phyloP scores from a whole-genome alignment of 2,113 vertebrate genomes.

The Lethenteron camtschaticum region DNA sequence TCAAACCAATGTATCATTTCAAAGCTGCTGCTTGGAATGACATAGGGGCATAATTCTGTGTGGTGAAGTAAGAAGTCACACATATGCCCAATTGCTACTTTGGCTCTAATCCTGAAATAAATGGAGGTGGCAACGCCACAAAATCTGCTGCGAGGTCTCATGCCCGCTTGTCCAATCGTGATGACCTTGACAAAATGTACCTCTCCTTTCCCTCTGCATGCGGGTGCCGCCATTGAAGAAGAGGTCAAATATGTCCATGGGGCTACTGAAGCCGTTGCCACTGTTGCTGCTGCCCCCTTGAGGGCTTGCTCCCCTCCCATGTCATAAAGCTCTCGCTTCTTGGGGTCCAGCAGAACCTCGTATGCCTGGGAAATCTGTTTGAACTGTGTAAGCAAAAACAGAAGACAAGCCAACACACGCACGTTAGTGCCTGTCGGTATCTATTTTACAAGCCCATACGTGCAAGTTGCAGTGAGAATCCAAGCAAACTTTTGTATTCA shows the following conservation, averaged over 20 bases:
- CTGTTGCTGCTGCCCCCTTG: constrained; percentile 11
- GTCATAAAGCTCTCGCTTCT: constrained; percentile 20
- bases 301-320: constrained; percentile 19
- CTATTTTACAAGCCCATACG: neutral
- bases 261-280: constrained; percentile 13
- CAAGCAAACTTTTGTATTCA: neutral
- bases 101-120: no score
- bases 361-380: constrained; percentile 27
- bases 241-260: constrained; percentile 24
- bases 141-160: no score
- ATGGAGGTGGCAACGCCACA: no score
- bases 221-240: constrained; percentile 18
- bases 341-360: constrained; percentile 19
- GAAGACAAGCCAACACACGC: neutral
- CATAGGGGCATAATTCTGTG: no score
- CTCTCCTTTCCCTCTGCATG: constrained; percentile 15
- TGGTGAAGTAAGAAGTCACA: no score
- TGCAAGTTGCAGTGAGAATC: neutral
- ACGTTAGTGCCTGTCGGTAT: neutral
- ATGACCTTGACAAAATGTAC: constrained; percentile 9
- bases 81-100: no score
- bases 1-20: no score
- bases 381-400: constrained; percentile 16
- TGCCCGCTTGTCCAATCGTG: no score
- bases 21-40: no score